Conservation (phyloP, 1,140 invertebrate species). For the Heterodera schachtii region DNA sequence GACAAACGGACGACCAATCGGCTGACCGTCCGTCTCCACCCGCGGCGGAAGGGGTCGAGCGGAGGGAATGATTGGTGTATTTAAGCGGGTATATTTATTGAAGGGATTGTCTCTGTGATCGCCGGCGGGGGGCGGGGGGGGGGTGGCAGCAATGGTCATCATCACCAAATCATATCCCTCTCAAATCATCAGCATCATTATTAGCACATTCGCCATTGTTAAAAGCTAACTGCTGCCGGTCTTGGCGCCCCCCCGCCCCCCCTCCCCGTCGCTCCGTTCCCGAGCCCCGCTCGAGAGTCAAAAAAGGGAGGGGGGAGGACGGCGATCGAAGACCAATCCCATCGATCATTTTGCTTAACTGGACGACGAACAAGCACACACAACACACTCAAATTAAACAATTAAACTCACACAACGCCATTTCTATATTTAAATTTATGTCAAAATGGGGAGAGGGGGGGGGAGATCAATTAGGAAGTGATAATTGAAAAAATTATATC, state of each 20-base stretch:
- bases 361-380: too few species aligned
- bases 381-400: too few species aligned
- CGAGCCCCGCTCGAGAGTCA: background rate
- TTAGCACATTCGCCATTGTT: background rate
- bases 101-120: background rate
- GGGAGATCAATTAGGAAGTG: too few species aligned
- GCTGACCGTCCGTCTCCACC: too few species aligned
- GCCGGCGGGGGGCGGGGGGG: too few species aligned
- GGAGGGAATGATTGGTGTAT: background rate
- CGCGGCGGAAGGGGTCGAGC: background rate
- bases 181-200: too few species aligned
- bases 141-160: background rate
- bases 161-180: background rate
- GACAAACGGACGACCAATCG: too few species aligned
- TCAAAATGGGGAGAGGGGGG: background rate
- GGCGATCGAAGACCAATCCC: background rate
- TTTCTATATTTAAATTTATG: background rate
- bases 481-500: too few species aligned
- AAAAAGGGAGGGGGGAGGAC: background rate
- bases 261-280: background rate
- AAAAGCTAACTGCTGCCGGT: background rate
- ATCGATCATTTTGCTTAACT: background rate
- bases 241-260: background rate
- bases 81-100: background rate
- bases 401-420: too few species aligned